Evolutionary conservation across 2,888 invertebrate species (phyloP), one percentile per base, ranked within the genome.

Genomic region (Ceraclea dissimilis): DNA sequence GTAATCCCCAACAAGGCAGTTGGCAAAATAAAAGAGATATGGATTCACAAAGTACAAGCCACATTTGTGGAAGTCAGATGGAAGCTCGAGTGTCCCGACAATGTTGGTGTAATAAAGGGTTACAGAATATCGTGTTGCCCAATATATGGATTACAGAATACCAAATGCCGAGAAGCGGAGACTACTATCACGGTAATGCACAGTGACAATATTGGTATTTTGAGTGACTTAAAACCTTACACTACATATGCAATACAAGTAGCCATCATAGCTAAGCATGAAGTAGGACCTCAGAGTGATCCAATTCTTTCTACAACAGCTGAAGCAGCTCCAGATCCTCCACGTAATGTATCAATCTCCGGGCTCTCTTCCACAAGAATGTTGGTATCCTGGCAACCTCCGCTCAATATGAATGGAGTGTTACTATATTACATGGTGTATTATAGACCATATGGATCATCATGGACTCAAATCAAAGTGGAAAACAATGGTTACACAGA

Each of bases 51-150:
- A 2, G 72, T 76, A 13, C 75, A 72, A 16, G 71, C 81, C 8
- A 73, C 73, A 22, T 76, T 70, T 20, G 80, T 87, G n/a, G 75
- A 79, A 54, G 76, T 92, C 13, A 81, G 79, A 46, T 92, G 92
- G 92, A 82, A 81, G 58, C 77, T 90, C 62, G 86, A 87, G 59
- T 90, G 91, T 68, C 82, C 85, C 1, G 83, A 89, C 65, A 79
- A 82, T 61, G 80, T 85, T 51, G 85, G 85, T 2, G 81, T 83
- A 53, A 81, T 91, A 18, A 81, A 77, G 60, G 91, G 89, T 17
- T 92, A 86, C 69, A 80, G 81, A 52, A 81, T 92, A 54, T 83
- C 82, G 52, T 92, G 90, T 66, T 92, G 92, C 65, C 83, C 83
- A 1, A 78, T 79, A 52, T 73, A 76, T 22, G 72, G 78, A 20